Base-by-base conservation (phyloP, 2,888 invertebrate genomes). In the Drosophila pseudotalamancana region DNA sequence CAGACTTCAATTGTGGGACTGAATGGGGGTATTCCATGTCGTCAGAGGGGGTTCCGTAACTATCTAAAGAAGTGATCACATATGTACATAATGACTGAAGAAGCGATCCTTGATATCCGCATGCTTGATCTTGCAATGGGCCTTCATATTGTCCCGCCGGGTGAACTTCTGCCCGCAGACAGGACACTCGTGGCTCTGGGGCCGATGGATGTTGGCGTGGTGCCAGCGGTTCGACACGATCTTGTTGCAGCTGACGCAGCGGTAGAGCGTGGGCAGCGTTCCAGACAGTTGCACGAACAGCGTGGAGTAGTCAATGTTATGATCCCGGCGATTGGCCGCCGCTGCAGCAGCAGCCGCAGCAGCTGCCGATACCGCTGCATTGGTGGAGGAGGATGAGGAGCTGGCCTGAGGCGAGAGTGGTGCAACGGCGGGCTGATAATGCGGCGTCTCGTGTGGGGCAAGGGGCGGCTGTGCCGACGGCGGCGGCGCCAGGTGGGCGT, bases 161-260 rank as follows among this genome's bases (percentile, higher is more conserved):
- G 94, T 94, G 88, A 94, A 94, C 70, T 93, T 93, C 87, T 93
- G 93, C 43, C 92, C 92, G 85, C 93, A 94, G 82, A 93, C 92
- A 2, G 94, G 93, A 88, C 93, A 94, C 88, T 92, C 92, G 87
- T 93, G 93, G 84, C 92, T 92, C 90, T 93, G 93, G 29, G 93
- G 93, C 67, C 92, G 90, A 88, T 94, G 94, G 56, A 93, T 93
- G 79, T 93, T 93, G 81, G 93, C 92, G 87, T 94, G 94, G 83
- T 94, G 94, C 94, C 94, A 94, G 77, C 94, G 92, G 90, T 94
- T 93, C 79, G 93, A 93, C 72, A 94, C 94, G 77, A 92, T 93
- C 89, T 94, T 94, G 76, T 93, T 93, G 90, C 94, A 94, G 82
- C 93, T 92, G 69, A 93, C 92, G 88, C 94, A 94, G 77, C 92